Conservation (phyloP, 2,797 vertebrate genomes). For the Manis javanica region DNA sequence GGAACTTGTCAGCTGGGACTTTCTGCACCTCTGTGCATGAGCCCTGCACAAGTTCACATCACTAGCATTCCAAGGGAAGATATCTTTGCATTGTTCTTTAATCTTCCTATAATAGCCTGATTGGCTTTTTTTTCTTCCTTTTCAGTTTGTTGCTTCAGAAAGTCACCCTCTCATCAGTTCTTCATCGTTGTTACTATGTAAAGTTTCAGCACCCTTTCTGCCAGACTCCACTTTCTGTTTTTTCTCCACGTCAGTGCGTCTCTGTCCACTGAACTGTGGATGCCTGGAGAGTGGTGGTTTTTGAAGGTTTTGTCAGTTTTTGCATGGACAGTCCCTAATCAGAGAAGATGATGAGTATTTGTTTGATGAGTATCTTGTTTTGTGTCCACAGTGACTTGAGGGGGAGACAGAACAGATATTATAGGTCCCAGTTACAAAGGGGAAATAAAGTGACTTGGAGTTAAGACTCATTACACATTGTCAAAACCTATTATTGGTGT, state of each 20-base stretch:
- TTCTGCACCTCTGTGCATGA: neutral
- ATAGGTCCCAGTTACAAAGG: neutral
- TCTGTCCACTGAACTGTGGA: neutral
- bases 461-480: neutral
- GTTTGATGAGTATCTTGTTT: neutral
- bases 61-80: neutral
- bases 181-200: neutral
- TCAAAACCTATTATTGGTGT: neutral
- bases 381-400: neutral
- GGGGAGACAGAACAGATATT: neutral
- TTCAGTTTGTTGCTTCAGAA: neutral
- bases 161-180: neutral
- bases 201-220: neutral
- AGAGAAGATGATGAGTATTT: neutral
- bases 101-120: neutral
- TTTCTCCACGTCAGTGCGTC: neutral
- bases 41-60: neutral
- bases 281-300: fast-evolving
- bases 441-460: neutral
- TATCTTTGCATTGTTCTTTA: neutral
- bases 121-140: neutral
- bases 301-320: neutral
- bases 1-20: neutral
- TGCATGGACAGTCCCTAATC: fast-evolving
- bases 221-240: neutral